phyloP scores from a whole-genome alignment of 2,888 invertebrate genomes.

The Lithophane socia region DNA sequence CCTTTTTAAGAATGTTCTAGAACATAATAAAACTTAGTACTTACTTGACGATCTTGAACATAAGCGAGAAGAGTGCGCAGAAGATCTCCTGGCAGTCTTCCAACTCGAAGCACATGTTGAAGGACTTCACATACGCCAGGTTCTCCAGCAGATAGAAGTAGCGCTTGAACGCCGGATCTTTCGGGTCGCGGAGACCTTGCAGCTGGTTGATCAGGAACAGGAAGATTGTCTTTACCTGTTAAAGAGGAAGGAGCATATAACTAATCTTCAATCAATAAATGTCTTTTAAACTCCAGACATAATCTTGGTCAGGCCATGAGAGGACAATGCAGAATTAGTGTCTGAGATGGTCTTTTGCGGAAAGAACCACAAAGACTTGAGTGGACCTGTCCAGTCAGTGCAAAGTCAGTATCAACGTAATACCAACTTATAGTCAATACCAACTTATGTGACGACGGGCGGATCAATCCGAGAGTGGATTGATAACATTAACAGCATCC shows the following conservation, averaged over 20 bases:
- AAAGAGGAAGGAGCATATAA: slow-evolving; percentile 5
- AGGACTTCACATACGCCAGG: slow-evolving; percentile 98
- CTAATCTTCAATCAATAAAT: too few species aligned
- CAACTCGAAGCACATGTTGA: slow-evolving; percentile 99
- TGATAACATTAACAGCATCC: slow-evolving; percentile 41
- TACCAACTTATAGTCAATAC: too few species aligned
- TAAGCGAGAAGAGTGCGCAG: slow-evolving; percentile 97
- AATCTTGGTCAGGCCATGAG: too few species aligned
- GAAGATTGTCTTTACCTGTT: slow-evolving; percentile 94
- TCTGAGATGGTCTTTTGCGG: background rate
- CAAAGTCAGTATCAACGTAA: too few species aligned
- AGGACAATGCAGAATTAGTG: background rate
- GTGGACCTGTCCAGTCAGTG: background rate
- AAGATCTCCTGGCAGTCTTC: slow-evolving; percentile 99
- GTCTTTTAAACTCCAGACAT: too few species aligned
- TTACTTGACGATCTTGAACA: slow-evolving; percentile 99
- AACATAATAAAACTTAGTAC: slow-evolving; percentile 74
- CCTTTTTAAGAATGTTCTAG: background rate
- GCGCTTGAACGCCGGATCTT: slow-evolving; percentile 98
- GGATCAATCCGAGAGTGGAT: slow-evolving; percentile 19
- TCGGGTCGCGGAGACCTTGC: slow-evolving; percentile 98
- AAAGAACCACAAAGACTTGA: background rate
- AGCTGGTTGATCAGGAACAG: slow-evolving; percentile 98
- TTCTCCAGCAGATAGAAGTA: slow-evolving; percentile 99
- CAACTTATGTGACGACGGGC: background rate